phyloP scores from a whole-genome alignment of 2,888 invertebrate genomes.

The Chrysodeixis includens region DNA sequence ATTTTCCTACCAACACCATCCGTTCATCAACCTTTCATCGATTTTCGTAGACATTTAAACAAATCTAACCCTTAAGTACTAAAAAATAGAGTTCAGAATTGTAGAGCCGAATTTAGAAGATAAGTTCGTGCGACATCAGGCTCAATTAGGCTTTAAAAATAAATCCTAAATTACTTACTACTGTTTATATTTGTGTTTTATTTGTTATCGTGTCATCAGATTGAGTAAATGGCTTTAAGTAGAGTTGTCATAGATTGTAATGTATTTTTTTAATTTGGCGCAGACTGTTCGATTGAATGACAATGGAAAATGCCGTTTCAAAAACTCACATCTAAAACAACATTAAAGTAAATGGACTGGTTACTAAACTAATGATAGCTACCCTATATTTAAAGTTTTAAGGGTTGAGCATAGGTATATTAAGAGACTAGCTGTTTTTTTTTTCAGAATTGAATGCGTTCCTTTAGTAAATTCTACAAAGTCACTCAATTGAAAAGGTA shows the following conservation, averaged over 20 bases:
- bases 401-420: no score
- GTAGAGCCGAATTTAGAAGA: not conserved
- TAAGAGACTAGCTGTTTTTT: no score
- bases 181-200: conserved; percentile 40
- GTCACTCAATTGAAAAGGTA: no score
- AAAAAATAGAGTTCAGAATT: conserved; percentile 11
- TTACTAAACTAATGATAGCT: no score
- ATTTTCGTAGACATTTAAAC: conserved; percentile 56
- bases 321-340: no score
- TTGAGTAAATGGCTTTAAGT: conserved; percentile 8
- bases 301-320: no score
- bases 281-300: no score
- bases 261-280: not conserved
- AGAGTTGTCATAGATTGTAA: not conserved
- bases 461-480: no score
- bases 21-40: conserved; percentile 69
- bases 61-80: conserved; percentile 28
- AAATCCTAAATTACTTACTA: conserved; percentile 39
- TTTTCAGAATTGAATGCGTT: no score
- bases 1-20: conserved; percentile 57
- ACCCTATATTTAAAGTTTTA: no score
- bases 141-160: conserved; percentile 45
- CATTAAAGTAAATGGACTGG: no score
- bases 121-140: conserved; percentile 21
- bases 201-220: conserved; percentile 36